Base-by-base conservation (phyloP, 2,797 vertebrate genomes). In the Rhabdomys pumilio region DNA sequence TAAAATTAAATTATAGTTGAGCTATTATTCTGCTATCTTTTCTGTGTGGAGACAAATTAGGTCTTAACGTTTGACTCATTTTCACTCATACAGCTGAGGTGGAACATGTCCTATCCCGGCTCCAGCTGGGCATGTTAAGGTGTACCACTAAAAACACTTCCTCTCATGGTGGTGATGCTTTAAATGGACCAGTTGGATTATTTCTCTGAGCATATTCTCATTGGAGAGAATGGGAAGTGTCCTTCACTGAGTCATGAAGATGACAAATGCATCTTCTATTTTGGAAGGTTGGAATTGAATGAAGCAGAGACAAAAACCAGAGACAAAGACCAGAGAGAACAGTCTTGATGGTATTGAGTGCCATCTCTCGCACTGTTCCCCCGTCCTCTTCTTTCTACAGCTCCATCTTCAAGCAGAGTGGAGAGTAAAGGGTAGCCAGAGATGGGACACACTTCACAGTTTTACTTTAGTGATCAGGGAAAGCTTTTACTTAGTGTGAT, bases 161-260 rank as follows among this genome's bases (percentile, higher is more conserved):
- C 6, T 93, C 20, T 76, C 3, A 1, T 17, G 73, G 13, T 38
- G 77, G 50, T 55, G 17, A 44, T 24, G 57, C 79, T 38, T 83
- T 59, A 31, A 47, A 34, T 29, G 44, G 34, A 75, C 38, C 61
- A 89, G 50, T 59, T 2, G 0, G 57, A 63, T 81, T 19, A 38
- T 89, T 81, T 96, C 80, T 90, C 89, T 84, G 75, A 61, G n/a
- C 63, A 59, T 34, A 53, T 65, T 84, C 61, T 94, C 72, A 22
- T 55, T 12, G n/a, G 20, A 9, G 84, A 55, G 53, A 80, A 15
- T 57, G 29, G 67, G 69, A 55, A 84, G 91, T n/a, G 7, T 72
- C 12, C 5, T 88, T 88, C 20, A 61, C 34, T 94, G 19, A 29
- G 14, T 86, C 44, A 13, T 47, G 61, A 88, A n/a, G 6, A 20